Base-by-base conservation (phyloP, 2,797 vertebrate genomes). In the Cyclopterus lumpus region DNA sequence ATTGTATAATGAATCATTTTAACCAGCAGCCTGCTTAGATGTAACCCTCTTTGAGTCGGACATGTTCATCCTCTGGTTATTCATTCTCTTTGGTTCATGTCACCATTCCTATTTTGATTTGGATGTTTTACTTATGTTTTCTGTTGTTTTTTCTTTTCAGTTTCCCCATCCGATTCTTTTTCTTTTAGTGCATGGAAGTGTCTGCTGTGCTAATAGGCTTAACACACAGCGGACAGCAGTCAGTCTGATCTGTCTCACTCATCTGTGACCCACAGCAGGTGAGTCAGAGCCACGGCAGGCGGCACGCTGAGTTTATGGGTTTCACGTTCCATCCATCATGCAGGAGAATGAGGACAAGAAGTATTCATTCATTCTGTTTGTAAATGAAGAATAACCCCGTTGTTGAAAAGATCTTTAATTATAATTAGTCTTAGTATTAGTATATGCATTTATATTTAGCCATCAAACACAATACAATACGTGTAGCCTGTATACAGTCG, bases 101-200 rank as follows among this genome's bases (percentile, higher is more conserved):
- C 46, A 1, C 9, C 54, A 42, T 81, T 71, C 16, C 5, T 63
- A 24, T 67, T 73, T 71, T 73, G 24, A 73, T 84, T 78, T 63
- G 28, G 20, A 62, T 72, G 18, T 86, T 79, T 49, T 77, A 30
- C 22, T 74, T 86, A 49, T 87, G 4, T 3, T 88, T 88, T 91
- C 49, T 75, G 71, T 84, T 79, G 5, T 46, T 76, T 84, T 84
- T 32, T 91, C 67, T 68, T 84, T 88, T 48, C 77, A 79, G 68
- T 91, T 88, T 61, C 46, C 71, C 79, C 85, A 72, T 90, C 59
- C 60, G n/a, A 65, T 58, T 67, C 51, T 70, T 82, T 92, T 91
- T 88, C 80, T 36, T 88, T 89, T 89, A 94, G 94, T 91, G 88
- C 89, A 92, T 94, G 91, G 91, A 85, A 74, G 83, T 91, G 68